Evolutionary conservation across 2,797 vertebrate genomes (phyloP).

Genomic region (Thamnophis elegans): DNA sequence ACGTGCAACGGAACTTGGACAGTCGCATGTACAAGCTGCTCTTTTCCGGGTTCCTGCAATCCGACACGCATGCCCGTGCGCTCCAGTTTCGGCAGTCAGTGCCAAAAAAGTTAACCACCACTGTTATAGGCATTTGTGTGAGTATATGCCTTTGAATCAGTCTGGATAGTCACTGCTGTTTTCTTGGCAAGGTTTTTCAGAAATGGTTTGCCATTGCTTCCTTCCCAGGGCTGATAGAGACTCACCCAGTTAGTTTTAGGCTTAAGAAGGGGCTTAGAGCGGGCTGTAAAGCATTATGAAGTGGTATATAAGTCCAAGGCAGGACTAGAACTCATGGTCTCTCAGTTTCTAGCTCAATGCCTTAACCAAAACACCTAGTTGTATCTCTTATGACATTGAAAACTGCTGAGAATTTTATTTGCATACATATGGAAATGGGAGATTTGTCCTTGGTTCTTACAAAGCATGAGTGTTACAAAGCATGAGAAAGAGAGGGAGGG

Average conservation of each 20-base stretch:
- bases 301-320: background rate
- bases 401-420: background rate
- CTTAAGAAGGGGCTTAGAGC: background rate
- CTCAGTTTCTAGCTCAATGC: background rate
- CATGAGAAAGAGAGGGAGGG: too few species aligned
- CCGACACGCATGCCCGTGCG: too few species aligned
- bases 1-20: too few species aligned
- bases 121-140: background rate
- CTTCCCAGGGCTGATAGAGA: background rate
- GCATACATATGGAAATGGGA: background rate
- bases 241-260: background rate
- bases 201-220: background rate
- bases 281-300: background rate
- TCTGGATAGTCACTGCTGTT: background rate
- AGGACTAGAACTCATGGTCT: background rate
- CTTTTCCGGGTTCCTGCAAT: too few species aligned
- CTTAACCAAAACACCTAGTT: background rate
- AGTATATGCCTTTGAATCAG: background rate
- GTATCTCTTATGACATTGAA: background rate
- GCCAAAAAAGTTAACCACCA: too few species aligned
- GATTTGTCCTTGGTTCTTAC: fast-evolving
- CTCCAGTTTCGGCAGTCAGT: too few species aligned
- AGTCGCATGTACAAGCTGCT: too few species aligned
- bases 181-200: background rate
- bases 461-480: fast-evolving